Evolutionary conservation across 2,888 invertebrate genomes (phyloP), one percentile per base, ranked within the genome.

Genomic region (Diarsia rubi): DNA sequence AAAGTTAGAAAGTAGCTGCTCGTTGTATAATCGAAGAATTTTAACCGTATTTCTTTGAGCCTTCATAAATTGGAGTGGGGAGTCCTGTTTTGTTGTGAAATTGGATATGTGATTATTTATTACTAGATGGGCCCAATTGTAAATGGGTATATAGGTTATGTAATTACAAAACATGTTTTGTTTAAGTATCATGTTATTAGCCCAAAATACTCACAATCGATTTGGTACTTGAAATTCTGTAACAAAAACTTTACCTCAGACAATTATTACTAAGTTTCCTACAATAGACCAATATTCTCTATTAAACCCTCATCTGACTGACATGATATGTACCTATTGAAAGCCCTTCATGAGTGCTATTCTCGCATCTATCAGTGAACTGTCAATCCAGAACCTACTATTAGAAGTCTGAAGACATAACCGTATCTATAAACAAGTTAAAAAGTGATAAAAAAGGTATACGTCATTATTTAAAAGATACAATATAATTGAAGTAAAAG

Each of bases 1-100:
- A 59, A 84, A 75, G 67, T 80, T 86, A n/a, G 19, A 69, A 79
- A 83, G 71, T 79, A 67, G 44, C 59, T 67, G 59, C 62, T 69
- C 27, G 45, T 59, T 78, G 57, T 52, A 1, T 64, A 67, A 68
- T 70, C 54, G 31, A 45, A 21, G 63, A 52, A 68, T 42, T 74
- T 68, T 59, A 47, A 80, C 47, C 57, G 21, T 57, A 59, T 75
- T 81, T 63, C 62, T 64, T 64, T 52, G 16, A 45, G 45, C 16
- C 45, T 24, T 37, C 49, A 27, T 44, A 27, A 37, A 73, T 66
- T 27, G 14, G n/a, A 42, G 14, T 16, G 11, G 14, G 12, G 9
- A 27, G 11, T 16, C 31, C 63, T 47, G 19, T 12, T 63, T 67
- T 54, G 14, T 24, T 64, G 44, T 59, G 49, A 37, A 71, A 71